Base-by-base conservation (phyloP, 2,113 vertebrate genomes). In the Scomber scombrus region DNA sequence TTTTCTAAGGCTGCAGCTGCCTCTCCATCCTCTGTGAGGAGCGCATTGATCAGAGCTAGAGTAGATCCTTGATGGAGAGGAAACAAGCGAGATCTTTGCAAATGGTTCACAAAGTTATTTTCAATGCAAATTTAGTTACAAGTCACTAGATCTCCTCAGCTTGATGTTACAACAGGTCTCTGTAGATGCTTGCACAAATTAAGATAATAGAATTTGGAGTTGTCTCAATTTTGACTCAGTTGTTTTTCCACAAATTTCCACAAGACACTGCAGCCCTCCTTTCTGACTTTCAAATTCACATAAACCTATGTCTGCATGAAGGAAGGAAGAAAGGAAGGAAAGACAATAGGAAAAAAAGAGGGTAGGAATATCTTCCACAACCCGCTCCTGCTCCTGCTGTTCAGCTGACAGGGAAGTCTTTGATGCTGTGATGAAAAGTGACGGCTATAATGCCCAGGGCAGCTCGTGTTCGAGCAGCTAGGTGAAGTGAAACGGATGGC, bases 341-440 rank as follows among this genome's bases (percentile, higher is more conserved):
- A 26, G 23, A 52, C 9, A 67, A 62, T 3, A 78, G 69, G 46
- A 50, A 64, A 65, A 40, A 75, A 80, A 31, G 19, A 58, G 43
- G 11, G 62, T 70, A 51, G 68, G 54, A 50, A 71, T 34, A 34
- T 78, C 71, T 85, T 62, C 75, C 65, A 34, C 67, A 14, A 26
- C 45, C 49, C 55, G 84, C 50, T 71, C 68, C 67, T 85, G 84
- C 75, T 62, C 21, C 23, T 71, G 18, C n/a, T 85, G 31, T 60
- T 55, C 60, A 61, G 58, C 70, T 70, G 79, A 70, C 80, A 62
- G 69, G 68, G 60, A 84, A 71, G 83, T 65, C 80, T 89, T 85
- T 89, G 90, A 93, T 88, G 90, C 55, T 62, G 54, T 85, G 89
- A 92, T 93, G 88, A 82, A 79, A 92, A 89, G 82, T 86, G 92